phyloP scores from a whole-genome alignment of 1,140 invertebrate species.

The Heliconius congener region DNA sequence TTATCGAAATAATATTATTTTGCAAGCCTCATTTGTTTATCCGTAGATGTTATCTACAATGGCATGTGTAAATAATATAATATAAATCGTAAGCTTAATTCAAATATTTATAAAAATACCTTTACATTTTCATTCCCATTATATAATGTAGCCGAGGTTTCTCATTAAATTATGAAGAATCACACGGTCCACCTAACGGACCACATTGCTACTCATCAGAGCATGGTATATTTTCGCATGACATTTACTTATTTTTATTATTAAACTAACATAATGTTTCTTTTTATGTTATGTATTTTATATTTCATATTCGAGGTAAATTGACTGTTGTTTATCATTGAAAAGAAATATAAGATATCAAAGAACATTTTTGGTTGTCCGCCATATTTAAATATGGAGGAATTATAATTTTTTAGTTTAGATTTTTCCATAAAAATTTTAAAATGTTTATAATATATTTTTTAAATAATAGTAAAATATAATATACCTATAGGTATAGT shows the following conservation, averaged over 20 bases:
- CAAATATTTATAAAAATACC: not conserved
- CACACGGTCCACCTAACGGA: conserved; percentile 39
- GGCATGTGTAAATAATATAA: not conserved
- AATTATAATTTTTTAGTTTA: no score
- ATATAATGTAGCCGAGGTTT: conserved; percentile 13
- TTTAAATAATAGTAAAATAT: not conserved
- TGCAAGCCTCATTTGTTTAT: no score
- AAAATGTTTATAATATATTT: not conserved
- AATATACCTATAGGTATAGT: not conserved
- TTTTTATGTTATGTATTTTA: not conserved
- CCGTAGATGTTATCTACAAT: no score
- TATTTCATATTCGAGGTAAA: not conserved
- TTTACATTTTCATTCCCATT: not conserved
- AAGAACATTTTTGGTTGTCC: no score
- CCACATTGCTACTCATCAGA: conserved; percentile 32
- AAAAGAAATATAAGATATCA: no score
- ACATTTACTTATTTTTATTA: conserved; percentile 12
- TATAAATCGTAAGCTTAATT: not conserved
- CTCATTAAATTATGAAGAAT: conserved; percentile 26
- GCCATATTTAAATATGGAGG: no score
- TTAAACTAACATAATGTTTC: conserved; percentile 1
- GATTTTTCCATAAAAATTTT: no score
- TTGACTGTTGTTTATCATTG: not conserved
- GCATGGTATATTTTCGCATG: conserved; percentile 25
- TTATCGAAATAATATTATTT: no score